Percentiles rank a stretch among this genome's conserved stretches.
phyloP scores from a whole-genome alignment of 37 sponge, comb jelly and placozoan species.

The Haliclona indistincta region DNA sequence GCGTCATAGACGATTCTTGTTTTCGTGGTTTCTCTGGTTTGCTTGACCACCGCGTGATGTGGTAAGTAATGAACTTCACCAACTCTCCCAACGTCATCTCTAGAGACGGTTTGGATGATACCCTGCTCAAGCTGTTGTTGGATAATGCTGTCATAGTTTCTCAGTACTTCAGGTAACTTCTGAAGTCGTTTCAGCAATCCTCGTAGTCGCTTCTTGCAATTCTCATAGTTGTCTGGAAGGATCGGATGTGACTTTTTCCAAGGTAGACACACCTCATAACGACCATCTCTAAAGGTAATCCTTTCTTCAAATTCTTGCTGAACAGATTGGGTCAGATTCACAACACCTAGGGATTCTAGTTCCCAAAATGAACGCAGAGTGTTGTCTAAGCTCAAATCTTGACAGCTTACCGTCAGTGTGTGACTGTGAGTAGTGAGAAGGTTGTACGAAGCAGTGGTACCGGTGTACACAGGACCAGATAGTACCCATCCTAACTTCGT shows the following conservation, averaged over 20 bases:
- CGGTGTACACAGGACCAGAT: slow-evolving; percentile 12
- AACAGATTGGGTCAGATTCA: background rate
- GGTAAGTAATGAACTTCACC: slow-evolving; percentile 26
- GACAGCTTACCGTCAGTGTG: slow-evolving; percentile 2
- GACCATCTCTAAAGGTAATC: slow-evolving; percentile 6
- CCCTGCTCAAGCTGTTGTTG: slow-evolving; percentile 16
- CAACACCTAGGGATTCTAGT: slow-evolving; percentile 33
- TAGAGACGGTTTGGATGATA: slow-evolving; percentile 24
- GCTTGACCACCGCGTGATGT: slow-evolving; percentile 30
- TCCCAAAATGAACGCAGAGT: slow-evolving; percentile 25
- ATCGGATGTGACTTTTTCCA: slow-evolving; percentile 25
- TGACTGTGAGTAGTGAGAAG: background rate
- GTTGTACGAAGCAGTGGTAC: background rate
- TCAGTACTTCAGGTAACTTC: slow-evolving; percentile 18
- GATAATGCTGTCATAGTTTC: slow-evolving; percentile 20
- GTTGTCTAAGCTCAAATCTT: background rate
- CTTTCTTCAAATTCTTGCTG: slow-evolving; percentile 21
- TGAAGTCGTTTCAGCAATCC: slow-evolving; percentile 12
- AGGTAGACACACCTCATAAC: slow-evolving; percentile 34
- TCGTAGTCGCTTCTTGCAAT: slow-evolving; percentile 6
- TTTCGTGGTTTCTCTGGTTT: slow-evolving; percentile 40
- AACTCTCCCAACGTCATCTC: background rate
- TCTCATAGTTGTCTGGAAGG: slow-evolving; percentile 30
- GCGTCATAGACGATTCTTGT: slow-evolving; percentile 54
- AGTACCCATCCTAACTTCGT: slow-evolving; percentile 27